These are phyloP conservation scores for Lasaia peninsularis DNA, from an alignment of 1,140 invertebrate species.

Conservation along the genomic window DNA sequence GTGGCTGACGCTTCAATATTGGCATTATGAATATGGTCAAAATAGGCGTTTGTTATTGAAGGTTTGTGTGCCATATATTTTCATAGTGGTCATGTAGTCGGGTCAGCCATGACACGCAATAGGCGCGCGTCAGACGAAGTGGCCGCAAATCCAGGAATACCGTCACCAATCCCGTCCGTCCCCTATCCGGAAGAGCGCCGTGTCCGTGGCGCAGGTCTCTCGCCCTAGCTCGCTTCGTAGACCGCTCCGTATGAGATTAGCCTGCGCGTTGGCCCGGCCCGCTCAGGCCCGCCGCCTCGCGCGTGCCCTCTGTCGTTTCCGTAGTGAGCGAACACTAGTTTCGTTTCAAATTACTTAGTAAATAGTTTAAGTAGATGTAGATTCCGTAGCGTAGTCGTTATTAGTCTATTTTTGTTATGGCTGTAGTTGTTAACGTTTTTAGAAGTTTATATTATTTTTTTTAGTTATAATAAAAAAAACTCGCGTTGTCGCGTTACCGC, in stretches of 20 bases:
- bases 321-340: slow-evolving; percentile 69
- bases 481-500: slow-evolving; percentile 42
- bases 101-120: no score
- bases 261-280: slow-evolving; percentile 29
- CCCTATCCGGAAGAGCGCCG: slow-evolving; percentile 23
- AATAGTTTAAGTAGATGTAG: slow-evolving; percentile 70
- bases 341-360: slow-evolving; percentile 68
- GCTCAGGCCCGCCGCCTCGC: slow-evolving; percentile 27
- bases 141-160: slow-evolving; percentile 14
- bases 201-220: slow-evolving; percentile 30
- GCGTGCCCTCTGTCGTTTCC: slow-evolving; percentile 48
- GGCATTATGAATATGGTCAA: no score
- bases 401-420: slow-evolving; percentile 76
- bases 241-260: slow-evolving; percentile 50
- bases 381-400: slow-evolving; percentile 71
- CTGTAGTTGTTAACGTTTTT: slow-evolving; percentile 75
- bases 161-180: slow-evolving; percentile 15
- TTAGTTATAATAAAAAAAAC: slow-evolving; percentile 57
- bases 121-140: no score
- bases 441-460: slow-evolving; percentile 72
- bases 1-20: no score
- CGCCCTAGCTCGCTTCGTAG: slow-evolving; percentile 52
- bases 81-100: no score
- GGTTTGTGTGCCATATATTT: no score
- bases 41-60: no score